Percentiles rank a stretch among this genome's conserved stretches.
Evolutionary conservation across 2,888 invertebrate species (phyloP).

Genomic region (Leptinotarsa haldemani): DNA sequence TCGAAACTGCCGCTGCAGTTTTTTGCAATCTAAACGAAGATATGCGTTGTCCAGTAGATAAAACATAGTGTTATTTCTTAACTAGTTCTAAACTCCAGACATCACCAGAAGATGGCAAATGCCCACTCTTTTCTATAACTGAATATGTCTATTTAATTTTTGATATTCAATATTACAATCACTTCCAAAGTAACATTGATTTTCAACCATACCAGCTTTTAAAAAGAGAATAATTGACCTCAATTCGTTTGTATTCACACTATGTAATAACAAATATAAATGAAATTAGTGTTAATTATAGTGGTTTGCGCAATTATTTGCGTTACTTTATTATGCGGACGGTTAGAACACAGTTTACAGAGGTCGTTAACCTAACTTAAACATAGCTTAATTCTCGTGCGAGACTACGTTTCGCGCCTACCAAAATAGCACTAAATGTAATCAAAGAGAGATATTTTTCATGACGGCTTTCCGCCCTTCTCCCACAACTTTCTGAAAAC

Average conservation of each 20-base stretch:
- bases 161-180: no score
- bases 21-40: no score
- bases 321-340: background rate
- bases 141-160: no score
- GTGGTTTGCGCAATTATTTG: conserved; percentile 22
- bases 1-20: no score
- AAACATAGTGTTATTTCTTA: no score
- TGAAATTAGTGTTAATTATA: conserved; percentile 12
- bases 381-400: conserved; percentile 21
- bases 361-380: conserved; percentile 24
- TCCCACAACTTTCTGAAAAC: background rate
- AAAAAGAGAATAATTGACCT: no score
- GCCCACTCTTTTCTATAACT: no score
- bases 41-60: no score
- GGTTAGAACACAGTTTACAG: conserved; percentile 12
- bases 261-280: background rate
- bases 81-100: no score
- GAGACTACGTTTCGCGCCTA: conserved; percentile 17
- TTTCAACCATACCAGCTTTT: no score
- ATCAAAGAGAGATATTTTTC: conserved; percentile 18
- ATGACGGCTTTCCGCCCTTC: background rate
- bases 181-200: no score
- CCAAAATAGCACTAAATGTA: conserved; percentile 26
- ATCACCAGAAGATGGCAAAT: no score
- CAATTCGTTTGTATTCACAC: background rate